Base-by-base conservation (phyloP, 2,797 vertebrate species). In the Urophycis tenuis region DNA sequence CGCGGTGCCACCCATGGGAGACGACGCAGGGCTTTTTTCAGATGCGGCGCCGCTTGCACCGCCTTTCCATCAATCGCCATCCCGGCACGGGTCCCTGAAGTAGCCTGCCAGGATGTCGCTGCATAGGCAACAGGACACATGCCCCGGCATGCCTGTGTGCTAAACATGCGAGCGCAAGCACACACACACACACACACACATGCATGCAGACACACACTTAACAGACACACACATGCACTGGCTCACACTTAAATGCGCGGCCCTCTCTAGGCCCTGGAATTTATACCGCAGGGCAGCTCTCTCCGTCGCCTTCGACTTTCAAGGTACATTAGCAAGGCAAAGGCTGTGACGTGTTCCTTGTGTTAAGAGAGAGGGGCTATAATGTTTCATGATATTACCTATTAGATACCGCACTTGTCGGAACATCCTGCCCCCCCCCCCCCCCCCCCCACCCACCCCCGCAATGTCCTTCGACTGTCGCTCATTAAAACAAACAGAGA, bases 251-350 rank as follows among this genome's bases (percentile, higher is more conserved):
- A 25, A 60, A 60, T 10, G 53, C 25, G 53, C 53, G 25, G 19
- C 22, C 53, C 5, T 22, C 53, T 7, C 41, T n/a, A 17, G 41
- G 22, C n/a, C 53, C 53, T 1, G 53, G 17, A 22, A 5, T 53
- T 53, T 53, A 53, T 53, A 25, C n/a, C 10, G 53, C 53, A 7
- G 53, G 53, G 53, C 22, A 60, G 84, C 81, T 84, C 80, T 73
- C 78, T 80, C 79, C 72, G 71, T 84, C 49, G n/a, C 10, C 22
- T 2, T 64, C 53, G 86, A 88, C 80, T 88, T 90, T 91, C 85
- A 86, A 85, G 85, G 78, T 86, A 84, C 87, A 89, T 90, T 89
- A 90, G 83, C 64, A 81, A 73, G 53, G 77, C 36, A 71, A 74
- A 74, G 69, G 79, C 69, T 36, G 69, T 14, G 72, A 78, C 71